Conservation (phyloP, 2,113 vertebrate genomes). For the Megatriorchis doriae region DNA sequence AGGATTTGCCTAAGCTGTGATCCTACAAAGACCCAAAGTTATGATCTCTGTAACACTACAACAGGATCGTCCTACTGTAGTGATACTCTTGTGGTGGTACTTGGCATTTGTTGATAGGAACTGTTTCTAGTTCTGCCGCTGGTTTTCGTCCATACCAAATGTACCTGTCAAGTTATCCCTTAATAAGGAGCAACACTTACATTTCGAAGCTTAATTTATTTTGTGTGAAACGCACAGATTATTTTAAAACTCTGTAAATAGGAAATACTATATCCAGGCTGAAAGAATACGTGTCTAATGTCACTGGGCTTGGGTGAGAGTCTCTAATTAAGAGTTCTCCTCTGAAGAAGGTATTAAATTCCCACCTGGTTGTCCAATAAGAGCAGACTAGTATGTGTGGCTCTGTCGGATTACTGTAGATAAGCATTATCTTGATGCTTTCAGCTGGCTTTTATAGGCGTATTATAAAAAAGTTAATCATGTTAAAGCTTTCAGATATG, state of each 20-base stretch:
- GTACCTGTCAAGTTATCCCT: background rate
- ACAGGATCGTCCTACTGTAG: rapidly evolving
- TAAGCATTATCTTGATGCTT: background rate
- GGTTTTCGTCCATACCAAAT: background rate
- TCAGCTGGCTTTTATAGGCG: background rate
- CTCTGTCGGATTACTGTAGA: background rate
- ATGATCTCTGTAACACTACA: background rate
- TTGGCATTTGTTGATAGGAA: background rate
- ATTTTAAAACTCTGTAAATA: background rate
- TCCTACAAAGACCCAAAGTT: background rate
- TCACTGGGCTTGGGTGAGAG: background rate
- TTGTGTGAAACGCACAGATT: background rate
- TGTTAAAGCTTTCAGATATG: background rate
- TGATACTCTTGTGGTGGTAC: too few relatives aligned
- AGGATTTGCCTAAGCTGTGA: background rate
- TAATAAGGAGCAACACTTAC: background rate
- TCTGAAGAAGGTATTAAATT: background rate
- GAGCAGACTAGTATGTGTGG: background rate
- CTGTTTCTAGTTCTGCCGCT: background rate
- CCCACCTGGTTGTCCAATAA: too few relatives aligned
- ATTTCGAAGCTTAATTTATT: background rate
- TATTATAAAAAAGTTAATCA: background rate
- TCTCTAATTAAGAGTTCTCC: background rate
- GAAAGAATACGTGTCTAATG: background rate
- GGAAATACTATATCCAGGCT: background rate